A percentile compares a stretch with the other conserved stretches of the same genome.
These are phyloP conservation scores for Cyphomyrmex costatus DNA, from an alignment of 1,140 invertebrate species.

Conservation along the genomic window DNA sequence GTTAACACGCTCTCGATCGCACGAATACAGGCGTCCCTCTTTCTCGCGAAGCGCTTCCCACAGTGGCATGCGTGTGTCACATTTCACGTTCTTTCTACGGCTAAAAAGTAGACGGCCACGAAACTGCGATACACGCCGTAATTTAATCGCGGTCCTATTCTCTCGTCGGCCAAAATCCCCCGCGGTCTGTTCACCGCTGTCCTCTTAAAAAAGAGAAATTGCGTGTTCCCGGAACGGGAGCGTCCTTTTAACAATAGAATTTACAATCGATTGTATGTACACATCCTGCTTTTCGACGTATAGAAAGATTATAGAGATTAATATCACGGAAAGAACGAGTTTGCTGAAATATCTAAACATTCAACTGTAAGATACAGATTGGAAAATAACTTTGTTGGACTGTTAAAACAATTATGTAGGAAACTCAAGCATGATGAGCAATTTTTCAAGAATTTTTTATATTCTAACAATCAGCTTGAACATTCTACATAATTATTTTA, in stretches of 20 bases:
- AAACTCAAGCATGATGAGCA: no score
- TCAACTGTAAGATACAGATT: no score
- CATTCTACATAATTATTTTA: no score
- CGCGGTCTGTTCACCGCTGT: background rate
- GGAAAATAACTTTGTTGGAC: no score
- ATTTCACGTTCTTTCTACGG: slow-evolving; percentile 46
- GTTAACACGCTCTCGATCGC: slow-evolving; percentile 45
- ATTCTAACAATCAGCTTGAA: no score
- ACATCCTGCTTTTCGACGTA: background rate
- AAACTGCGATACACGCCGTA: slow-evolving; percentile 24
- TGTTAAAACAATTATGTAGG: no score
- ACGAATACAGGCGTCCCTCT: slow-evolving; percentile 32
- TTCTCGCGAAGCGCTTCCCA: slow-evolving; percentile 26
- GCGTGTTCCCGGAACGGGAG: background rate
- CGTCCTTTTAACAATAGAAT: background rate
- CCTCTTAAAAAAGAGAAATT: background rate
- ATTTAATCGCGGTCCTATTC: background rate
- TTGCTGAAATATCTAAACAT: no score
- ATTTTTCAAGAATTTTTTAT: no score
- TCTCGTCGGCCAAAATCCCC: slow-evolving; percentile 25
- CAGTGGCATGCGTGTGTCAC: background rate
- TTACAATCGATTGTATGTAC: background rate
- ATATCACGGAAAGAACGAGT: no score
- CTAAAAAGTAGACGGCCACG: background rate
- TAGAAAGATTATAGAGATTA: background rate